These are phyloP conservation scores for Synodontis membranacea DNA, from an alignment of 2,113 vertebrate genomes.

Conservation along the genomic window DNA sequence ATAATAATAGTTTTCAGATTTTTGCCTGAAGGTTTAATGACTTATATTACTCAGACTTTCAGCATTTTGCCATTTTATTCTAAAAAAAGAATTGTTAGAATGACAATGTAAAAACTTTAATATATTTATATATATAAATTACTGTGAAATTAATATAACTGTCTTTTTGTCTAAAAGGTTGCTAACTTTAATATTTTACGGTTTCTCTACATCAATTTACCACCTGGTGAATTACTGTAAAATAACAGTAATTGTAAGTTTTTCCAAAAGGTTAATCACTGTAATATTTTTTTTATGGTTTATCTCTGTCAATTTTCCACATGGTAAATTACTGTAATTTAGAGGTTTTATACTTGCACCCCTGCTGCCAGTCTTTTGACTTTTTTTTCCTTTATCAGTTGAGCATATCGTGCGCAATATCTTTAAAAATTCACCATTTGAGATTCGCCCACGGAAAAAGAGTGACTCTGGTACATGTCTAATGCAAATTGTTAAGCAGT, in stretches of 20 bases:
- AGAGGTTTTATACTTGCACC: background rate
- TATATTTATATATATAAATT: background rate
- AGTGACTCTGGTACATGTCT: background rate
- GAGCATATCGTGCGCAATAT: background rate
- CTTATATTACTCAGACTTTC: background rate
- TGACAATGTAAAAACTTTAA: background rate
- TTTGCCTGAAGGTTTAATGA: background rate
- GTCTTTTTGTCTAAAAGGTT: background rate
- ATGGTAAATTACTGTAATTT: conserved; percentile 21
- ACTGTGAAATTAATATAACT: background rate
- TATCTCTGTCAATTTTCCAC: conserved; percentile 27
- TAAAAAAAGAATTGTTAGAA: background rate
- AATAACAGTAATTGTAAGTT: conserved; percentile 14
- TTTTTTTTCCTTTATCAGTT: background rate
- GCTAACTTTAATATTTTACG: background rate
- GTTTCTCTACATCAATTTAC: background rate
- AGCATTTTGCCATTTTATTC: background rate
- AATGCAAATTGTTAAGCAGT: background rate
- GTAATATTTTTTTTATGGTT: conserved; percentile 1
- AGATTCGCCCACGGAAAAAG: background rate
- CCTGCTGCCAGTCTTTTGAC: conserved; percentile 1
- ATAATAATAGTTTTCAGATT: background rate
- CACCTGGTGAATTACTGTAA: conserved; percentile 7
- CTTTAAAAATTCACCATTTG: background rate
- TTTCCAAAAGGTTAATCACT: conserved; percentile 28